Percentiles rank a stretch among this genome's conserved stretches.
Evolutionary conservation across 2,888 invertebrate species (phyloP).

Genomic region (Arenicola marina): DNA sequence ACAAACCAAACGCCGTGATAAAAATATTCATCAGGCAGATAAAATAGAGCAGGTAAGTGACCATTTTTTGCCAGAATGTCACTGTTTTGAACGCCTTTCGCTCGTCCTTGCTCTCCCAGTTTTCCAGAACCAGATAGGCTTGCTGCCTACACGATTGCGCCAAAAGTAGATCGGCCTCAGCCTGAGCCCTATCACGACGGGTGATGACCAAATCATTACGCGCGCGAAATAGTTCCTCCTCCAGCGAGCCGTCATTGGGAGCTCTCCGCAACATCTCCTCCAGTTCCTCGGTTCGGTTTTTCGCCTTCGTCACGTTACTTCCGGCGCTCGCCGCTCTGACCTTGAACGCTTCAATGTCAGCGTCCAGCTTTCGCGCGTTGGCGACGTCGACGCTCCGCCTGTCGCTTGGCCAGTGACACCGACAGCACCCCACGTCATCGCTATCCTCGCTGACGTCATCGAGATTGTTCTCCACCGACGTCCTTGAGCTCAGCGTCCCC

Average conservation of each 20-base stretch:
- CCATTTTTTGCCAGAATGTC: conserved; percentile 41
- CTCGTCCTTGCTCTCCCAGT: conserved; percentile 36
- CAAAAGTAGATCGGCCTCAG: conserved; percentile 37
- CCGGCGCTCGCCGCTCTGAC: conserved; percentile 37
- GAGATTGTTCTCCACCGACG: background rate
- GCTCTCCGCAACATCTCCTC: conserved; percentile 38
- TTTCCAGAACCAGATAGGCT: conserved; percentile 39
- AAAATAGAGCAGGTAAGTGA: conserved; percentile 40
- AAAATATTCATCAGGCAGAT: conserved; percentile 38
- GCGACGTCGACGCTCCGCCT: conserved; percentile 32
- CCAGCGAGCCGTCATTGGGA: conserved; percentile 34
- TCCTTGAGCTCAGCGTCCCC: conserved; percentile 2
- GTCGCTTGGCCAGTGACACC: conserved; percentile 25
- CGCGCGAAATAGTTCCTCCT: conserved; percentile 35
- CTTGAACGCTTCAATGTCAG: conserved; percentile 36
- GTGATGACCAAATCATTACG: conserved; percentile 33
- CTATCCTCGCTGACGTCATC: no score
- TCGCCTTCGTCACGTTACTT: conserved; percentile 33
- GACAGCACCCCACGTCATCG: conserved; percentile 18
- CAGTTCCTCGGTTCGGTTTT: conserved; percentile 37
- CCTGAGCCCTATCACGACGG: conserved; percentile 34
- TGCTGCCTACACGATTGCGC: conserved; percentile 38
- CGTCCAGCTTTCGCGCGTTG: conserved; percentile 36
- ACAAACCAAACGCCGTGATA: conserved; percentile 40
- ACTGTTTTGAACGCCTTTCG: conserved; percentile 35